Evolutionary conservation across 2,113 vertebrate genomes (phyloP), one percentile per base, ranked within the genome.

Genomic region (Phylloscopus trochilus): DNA sequence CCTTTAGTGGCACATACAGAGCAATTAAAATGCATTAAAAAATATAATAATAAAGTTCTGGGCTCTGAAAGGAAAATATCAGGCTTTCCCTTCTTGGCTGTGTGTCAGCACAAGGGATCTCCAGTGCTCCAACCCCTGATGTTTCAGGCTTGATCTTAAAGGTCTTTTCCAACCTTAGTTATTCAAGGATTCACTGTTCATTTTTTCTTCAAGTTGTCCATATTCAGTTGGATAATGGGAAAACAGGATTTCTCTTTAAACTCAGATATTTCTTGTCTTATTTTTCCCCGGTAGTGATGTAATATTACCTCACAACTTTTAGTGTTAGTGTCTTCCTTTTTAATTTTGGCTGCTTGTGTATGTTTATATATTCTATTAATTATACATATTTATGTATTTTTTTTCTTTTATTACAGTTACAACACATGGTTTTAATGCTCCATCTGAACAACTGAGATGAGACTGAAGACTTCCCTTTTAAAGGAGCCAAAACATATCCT

Each of bases 401-500:
- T 14, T 83, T 90, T 74, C 30, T 31, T 89, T 72, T 87, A 10
- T 87, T 92, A 5, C 82, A 97, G 96, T 53, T 95, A 3, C 4
- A 62, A 31, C 27, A 43, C 12, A 31, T 56, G 43, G 41, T 77
- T 83, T 83, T 69, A 63, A 63, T 83, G 27, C 19, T 87, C 19
- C 53, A 37, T 52, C 62, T 80, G 69, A 75, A 66, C 76, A 63
- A 13, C 87, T 58, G 85, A 80, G 83, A 99, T 99, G 99, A 99
- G 99, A 86, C 96, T 99, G 95, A 99, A 99, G 97, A 99, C 98
- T 75, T 99, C 99, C 12, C 97, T 99, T 92, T 96, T 98, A 64
- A 99, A 99, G 97, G 99, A 99, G 97, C 98, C 99, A n/a, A 99
- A 99, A 90, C 99, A 99, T 99, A 99, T 99, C 99, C 99, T 99